Evolutionary conservation across 2,888 invertebrate genomes (phyloP).

Genomic region (Epinotia ramella): DNA sequence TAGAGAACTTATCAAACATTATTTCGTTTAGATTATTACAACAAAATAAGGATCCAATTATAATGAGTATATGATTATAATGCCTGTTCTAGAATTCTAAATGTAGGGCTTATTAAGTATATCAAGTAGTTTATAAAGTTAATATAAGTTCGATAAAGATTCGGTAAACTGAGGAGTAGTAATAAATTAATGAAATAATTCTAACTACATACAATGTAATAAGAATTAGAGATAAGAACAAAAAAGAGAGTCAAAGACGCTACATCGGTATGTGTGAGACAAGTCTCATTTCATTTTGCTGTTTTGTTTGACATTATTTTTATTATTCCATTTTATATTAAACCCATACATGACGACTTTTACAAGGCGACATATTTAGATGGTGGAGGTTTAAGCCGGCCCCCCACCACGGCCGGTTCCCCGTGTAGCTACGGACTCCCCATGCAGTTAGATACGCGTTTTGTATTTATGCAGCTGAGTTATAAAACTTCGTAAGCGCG

Average conservation of each 20-base stretch:
- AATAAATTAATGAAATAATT: neutral
- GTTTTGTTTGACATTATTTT: constrained; percentile 45
- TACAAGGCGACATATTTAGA: constrained; percentile 62
- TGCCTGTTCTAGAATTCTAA: neutral
- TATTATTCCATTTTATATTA: constrained; percentile 47
- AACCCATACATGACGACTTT: constrained; percentile 47
- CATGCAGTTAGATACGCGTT: neutral
- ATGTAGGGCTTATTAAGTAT: neutral
- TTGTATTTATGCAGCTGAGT: constrained; percentile 56
- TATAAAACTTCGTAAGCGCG: constrained; percentile 54
- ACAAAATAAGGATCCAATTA: neutral
- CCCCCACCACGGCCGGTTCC: constrained; percentile 64
- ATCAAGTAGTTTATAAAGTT: neutral
- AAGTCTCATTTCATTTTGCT: constrained; percentile 45
- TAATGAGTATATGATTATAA: neutral
- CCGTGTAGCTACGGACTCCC: constrained; percentile 74
- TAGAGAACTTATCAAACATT: neutral
- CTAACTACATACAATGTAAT: neutral
- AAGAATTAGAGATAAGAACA: neutral
- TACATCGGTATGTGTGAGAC: constrained; percentile 47
- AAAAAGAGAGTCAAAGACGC: constrained; percentile 65
- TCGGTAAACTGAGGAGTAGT: neutral
- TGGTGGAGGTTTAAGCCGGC: constrained; percentile 63
- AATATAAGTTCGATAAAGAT: neutral
- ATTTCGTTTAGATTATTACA: neutral